These are phyloP conservation scores for Scrobipalpa costella DNA, from an alignment of 2,888 invertebrate genomes.

Conservation along the genomic window DNA sequence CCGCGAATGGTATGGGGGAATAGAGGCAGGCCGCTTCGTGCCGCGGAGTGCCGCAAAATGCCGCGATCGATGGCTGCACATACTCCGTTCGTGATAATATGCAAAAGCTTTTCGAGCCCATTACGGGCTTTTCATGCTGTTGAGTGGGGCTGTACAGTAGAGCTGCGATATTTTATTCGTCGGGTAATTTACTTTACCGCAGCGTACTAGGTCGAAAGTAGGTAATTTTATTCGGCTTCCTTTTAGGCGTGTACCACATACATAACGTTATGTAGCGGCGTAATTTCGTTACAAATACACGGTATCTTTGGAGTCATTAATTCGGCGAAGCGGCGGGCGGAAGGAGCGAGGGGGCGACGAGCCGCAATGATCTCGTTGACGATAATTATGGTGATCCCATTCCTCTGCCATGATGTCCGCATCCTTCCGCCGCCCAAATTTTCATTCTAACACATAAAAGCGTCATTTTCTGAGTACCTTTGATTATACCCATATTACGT, in stretches of 20 bases:
- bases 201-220: conserved; percentile 15
- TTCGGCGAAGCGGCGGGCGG: conserved; percentile 7
- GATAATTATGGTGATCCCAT: conserved; percentile 34
- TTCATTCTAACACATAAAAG: conserved; percentile 19
- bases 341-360: neutral
- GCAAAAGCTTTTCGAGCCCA: conserved; percentile 24
- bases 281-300: conserved; percentile 22
- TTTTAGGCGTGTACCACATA: conserved; percentile 14
- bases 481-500: conserved; percentile 12
- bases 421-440: conserved; percentile 16
- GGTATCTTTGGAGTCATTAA: conserved; percentile 25
- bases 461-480: conserved; percentile 19
- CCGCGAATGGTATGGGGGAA: neutral
- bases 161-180: conserved; percentile 21
- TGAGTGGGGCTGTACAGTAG: conserved; percentile 18
- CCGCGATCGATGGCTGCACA: conserved; percentile 29
- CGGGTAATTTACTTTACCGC: conserved; percentile 22
- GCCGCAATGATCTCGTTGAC: conserved; percentile 31
- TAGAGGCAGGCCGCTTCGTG: conserved; percentile 8
- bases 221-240: conserved; percentile 18
- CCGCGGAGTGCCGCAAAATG: conserved; percentile 26
- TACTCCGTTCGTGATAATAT: conserved; percentile 26
- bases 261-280: conserved; percentile 2
- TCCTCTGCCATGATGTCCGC: conserved; percentile 26
- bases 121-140: conserved; percentile 25